Evolutionary conservation across 2,888 invertebrate species (phyloP).

Genomic region (Polydrusus cervinus): DNA sequence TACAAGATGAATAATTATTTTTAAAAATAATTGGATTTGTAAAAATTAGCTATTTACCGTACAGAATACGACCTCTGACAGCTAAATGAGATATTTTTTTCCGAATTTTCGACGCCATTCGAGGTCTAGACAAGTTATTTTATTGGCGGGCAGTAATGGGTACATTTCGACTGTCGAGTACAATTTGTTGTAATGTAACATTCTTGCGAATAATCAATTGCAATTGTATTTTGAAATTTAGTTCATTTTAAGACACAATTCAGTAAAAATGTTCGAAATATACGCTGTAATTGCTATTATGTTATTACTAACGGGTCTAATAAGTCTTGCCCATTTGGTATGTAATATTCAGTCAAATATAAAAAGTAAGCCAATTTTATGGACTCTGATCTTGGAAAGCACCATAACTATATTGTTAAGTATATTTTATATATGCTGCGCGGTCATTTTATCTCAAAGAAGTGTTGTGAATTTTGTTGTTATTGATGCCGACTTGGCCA

Average conservation of each 20-base stretch:
- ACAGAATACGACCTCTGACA: too few relatives aligned
- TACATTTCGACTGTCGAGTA: too few relatives aligned
- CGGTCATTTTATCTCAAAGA: constrained; percentile 33
- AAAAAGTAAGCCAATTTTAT: constrained; percentile 15
- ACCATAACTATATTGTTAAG: constrained; percentile 32
- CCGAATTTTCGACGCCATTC: too few relatives aligned
- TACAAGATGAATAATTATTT: too few relatives aligned
- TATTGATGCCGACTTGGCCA: constrained; percentile 41
- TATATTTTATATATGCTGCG: constrained; percentile 40
- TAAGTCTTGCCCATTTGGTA: constrained; percentile 30
- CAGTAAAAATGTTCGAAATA: constrained; percentile 43
- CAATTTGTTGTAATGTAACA: not conserved
- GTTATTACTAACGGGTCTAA: constrained; percentile 39
- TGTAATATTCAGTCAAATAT: constrained; percentile 15
- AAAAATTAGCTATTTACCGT: too few relatives aligned
- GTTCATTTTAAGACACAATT: not conserved
- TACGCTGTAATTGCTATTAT: constrained; percentile 39
- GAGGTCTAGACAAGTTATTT: too few relatives aligned
- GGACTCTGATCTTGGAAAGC: constrained; percentile 37
- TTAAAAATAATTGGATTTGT: too few relatives aligned
- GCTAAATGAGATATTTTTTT: too few relatives aligned
- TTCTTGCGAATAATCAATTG: not conserved
- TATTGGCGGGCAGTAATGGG: too few relatives aligned
- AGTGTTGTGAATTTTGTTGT: not conserved
- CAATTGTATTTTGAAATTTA: not conserved